Evolutionary conservation across 2,797 vertebrate species (phyloP).

Genomic region (Paedocypris micromegethes): DNA sequence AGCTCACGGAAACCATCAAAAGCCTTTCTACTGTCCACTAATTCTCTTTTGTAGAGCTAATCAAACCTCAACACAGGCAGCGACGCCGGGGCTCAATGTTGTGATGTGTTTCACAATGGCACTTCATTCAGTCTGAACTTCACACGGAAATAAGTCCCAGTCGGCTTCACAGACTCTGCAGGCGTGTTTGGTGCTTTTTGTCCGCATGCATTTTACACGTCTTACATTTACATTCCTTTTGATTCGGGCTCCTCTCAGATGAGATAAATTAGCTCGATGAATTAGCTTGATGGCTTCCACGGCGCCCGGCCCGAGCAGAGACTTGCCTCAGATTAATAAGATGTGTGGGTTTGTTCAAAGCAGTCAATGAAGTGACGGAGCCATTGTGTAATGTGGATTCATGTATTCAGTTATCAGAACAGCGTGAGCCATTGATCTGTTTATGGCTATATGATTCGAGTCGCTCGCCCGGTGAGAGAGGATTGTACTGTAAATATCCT

Average conservation of each 20-base stretch:
- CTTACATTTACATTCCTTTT: slow-evolving; percentile 13
- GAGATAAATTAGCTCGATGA: slow-evolving; percentile 29
- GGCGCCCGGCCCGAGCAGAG: slow-evolving; percentile 13
- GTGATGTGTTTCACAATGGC: slow-evolving; percentile 33
- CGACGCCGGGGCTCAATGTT: slow-evolving; percentile 20
- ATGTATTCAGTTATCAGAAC: slow-evolving; percentile 59
- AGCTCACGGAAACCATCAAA: slow-evolving; percentile 6
- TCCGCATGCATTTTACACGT: neutral
- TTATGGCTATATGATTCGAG: slow-evolving; percentile 47
- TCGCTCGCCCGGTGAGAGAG: slow-evolving; percentile 32
- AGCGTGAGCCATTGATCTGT: slow-evolving; percentile 58
- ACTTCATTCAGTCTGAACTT: slow-evolving; percentile 20
- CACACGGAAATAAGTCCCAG: slow-evolving; percentile 24
- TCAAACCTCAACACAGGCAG: slow-evolving; percentile 31
- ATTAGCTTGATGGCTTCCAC: slow-evolving; percentile 33
- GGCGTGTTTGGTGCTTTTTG: neutral
- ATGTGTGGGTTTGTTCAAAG: slow-evolving; percentile 29
- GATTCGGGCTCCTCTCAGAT: slow-evolving; percentile 23
- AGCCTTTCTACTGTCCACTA: slow-evolving; percentile 32
- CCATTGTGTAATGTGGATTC: slow-evolving; percentile 55
- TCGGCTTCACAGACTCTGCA: slow-evolving; percentile 8
- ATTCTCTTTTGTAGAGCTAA: slow-evolving; percentile 16
- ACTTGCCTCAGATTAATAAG: slow-evolving; percentile 22
- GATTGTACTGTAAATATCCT: slow-evolving; percentile 47
- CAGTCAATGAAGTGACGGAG: slow-evolving; percentile 51